These are phyloP conservation scores for Sicus ferrugineus DNA, from an alignment of 2,888 invertebrate species.

Conservation along the genomic window DNA sequence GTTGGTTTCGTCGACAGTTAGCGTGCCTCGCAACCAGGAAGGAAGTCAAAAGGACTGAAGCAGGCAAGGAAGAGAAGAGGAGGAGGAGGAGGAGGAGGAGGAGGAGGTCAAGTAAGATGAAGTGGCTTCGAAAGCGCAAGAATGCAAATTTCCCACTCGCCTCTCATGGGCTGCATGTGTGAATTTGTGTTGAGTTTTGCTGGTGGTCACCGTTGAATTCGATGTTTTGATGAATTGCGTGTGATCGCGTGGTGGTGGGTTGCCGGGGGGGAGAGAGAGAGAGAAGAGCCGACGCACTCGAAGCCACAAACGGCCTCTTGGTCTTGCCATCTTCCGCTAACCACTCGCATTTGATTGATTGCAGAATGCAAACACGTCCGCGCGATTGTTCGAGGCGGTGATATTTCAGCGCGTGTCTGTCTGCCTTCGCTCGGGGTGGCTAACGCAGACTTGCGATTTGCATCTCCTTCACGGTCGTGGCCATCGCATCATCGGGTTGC, in stretches of 20 bases:
- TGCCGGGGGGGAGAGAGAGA: neutral
- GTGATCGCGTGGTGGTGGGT: neutral
- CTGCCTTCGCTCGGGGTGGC: neutral
- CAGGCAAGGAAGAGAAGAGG: no score
- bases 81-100: no score
- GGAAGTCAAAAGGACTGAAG: no score
- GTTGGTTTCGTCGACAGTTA: neutral
- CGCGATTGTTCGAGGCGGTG: neutral
- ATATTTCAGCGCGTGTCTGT: no score
- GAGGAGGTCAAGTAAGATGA: no score
- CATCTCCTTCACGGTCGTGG: slow-evolving; percentile 2
- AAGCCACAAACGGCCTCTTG: neutral
- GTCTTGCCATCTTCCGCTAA: slow-evolving; percentile 14
- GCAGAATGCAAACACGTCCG: slow-evolving; percentile 9
- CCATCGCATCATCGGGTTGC: neutral
- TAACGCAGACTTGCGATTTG: neutral
- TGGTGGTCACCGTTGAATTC: neutral
- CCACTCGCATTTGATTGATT: slow-evolving; percentile 8
- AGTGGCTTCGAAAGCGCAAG: neutral
- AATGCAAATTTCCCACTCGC: neutral
- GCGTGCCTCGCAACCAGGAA: neutral
- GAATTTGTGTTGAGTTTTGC: neutral
- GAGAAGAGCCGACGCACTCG: neutral
- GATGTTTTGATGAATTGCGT: slow-evolving; percentile 8
- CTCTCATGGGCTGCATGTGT: neutral